Conservation (phyloP, 2,888 invertebrate genomes). For the Microctonus aethiopoides region DNA sequence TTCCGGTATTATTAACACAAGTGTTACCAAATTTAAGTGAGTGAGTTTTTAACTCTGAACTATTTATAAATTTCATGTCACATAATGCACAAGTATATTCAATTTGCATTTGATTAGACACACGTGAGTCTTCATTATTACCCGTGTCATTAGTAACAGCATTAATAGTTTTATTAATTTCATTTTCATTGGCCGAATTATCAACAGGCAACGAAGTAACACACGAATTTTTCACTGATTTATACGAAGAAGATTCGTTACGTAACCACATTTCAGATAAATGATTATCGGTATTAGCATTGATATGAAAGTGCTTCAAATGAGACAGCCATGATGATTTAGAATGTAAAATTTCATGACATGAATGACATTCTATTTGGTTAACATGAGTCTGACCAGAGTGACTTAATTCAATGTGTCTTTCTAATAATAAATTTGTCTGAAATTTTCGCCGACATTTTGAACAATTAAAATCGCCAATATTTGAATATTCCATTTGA, state of each 20-base stretch:
- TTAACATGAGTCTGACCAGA: background rate
- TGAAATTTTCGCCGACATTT: constrained; percentile 42
- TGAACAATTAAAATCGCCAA: constrained; percentile 43
- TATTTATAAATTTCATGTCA: constrained; percentile 31
- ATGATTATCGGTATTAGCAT: background rate
- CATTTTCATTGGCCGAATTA: too few relatives aligned
- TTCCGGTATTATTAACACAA: background rate
- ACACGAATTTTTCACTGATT: too few relatives aligned
- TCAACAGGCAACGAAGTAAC: too few relatives aligned
- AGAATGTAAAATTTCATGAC: background rate
- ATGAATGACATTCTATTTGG: background rate
- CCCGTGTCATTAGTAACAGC: background rate
- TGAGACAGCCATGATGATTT: background rate
- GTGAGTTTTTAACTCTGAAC: constrained; percentile 1
- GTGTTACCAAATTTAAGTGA: background rate
- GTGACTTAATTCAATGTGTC: constrained; percentile 44
- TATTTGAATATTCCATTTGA: constrained; percentile 37
- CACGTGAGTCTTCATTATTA: background rate
- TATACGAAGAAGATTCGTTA: background rate
- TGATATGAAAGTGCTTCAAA: background rate
- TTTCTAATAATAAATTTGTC: constrained; percentile 32
- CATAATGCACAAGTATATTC: constrained; percentile 40
- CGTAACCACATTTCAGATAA: background rate
- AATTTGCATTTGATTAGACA: background rate
- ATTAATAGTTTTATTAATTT: too few relatives aligned